These are phyloP conservation scores for Pseudopipra pipra DNA, from an alignment of 2,113 vertebrate genomes.

Conservation along the genomic window DNA sequence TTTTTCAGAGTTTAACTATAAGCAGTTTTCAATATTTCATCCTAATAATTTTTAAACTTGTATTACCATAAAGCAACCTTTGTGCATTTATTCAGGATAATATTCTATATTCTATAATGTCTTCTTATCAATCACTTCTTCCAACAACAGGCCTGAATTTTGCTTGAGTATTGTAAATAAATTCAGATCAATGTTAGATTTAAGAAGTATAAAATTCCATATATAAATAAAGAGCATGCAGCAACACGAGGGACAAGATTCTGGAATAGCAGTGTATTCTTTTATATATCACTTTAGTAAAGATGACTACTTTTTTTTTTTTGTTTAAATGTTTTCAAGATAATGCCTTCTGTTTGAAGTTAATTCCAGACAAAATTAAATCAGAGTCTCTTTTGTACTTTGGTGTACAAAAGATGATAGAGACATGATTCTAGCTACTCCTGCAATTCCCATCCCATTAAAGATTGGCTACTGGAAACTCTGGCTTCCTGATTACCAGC, in stretches of 20 bases:
- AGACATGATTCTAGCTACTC: neutral
- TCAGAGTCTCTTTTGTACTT: neutral
- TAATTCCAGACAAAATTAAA: neutral
- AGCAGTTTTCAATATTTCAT: neutral
- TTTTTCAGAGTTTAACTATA: neutral
- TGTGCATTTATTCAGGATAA: neutral
- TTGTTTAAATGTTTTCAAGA: neutral
- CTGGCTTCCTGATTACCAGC: neutral
- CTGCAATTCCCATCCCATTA: neutral
- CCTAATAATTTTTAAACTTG: neutral
- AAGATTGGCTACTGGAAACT: neutral
- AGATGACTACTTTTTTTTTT: neutral
- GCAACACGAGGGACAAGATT: neutral
- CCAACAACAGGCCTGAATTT: neutral
- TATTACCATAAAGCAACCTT: neutral
- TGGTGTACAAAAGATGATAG: neutral
- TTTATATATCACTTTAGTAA: neutral
- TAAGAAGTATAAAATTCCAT: neutral
- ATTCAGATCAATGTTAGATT: neutral
- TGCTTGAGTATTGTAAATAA: neutral
- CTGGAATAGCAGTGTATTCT: neutral
- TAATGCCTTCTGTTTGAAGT: neutral
- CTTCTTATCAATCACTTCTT: neutral
- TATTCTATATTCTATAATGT: neutral
- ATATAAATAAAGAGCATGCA: neutral